Evolutionary conservation across 2,888 invertebrate genomes (phyloP), one percentile per base, ranked within the genome.

Genomic region (Andricus quercusramuli): DNA sequence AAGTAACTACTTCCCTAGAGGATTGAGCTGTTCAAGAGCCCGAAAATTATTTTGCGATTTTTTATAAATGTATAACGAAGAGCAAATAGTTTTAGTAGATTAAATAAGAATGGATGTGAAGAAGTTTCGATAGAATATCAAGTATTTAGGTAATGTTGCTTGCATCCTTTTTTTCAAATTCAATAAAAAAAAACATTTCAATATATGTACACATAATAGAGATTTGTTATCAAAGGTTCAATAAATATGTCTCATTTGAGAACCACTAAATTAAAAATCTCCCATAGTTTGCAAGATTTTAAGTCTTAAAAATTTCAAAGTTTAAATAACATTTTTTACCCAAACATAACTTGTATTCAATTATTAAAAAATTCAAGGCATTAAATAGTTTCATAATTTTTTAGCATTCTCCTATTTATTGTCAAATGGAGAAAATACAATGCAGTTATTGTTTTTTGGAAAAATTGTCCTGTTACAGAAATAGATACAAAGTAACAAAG

Each of bases 41-140:
- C 29, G 74, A n/a, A n/a, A 29, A 20, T 74, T 74, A 32, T 74
- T 74, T 59, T 74, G 56, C 56, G 74, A 51, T 74, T 74, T 56
- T 56, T 20, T 56, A 47, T 17, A 8, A 56, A 64, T 29, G 25
- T 8, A n/a, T 37, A 74, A n/a, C 13, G 37, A 41, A 67, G 9
- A 37, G n/a, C 67, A 41, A 41, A 64, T 13, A 29, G 4, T 41
- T 67, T 67, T 67, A 67, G 41, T 37, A 37, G 66, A 11, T 37
- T 37, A 59, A 59, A 59, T 11, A 13, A 22, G 22, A 59, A 59
- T 59, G 3, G 13, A 59, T 3, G 13, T 11, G 11, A 59, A 59
- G 59, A 59, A 59, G 11, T 59, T 59, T 22, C 59, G 22, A 59
- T 11, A 11, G 59, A 59, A 59, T 22, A 59, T 59, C 3, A 22